Conservation (phyloP, 92 coral and sea anemone species). For the Virgularia gustaviana region DNA sequence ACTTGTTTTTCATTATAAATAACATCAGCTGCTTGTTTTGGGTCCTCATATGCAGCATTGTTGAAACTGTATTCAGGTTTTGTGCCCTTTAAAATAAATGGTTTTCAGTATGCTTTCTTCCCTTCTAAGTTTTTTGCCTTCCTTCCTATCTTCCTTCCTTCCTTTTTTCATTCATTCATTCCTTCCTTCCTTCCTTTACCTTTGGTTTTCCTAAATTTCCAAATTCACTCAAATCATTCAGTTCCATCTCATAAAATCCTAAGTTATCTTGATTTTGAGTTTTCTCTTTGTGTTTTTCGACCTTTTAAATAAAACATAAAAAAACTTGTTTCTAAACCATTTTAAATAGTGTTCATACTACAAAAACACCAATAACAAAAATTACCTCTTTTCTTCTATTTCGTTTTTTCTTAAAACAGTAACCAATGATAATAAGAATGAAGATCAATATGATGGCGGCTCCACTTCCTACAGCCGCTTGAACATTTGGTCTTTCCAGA, state of each 20-base stretch:
- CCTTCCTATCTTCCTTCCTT: background rate
- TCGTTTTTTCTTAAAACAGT: constrained; percentile 10
- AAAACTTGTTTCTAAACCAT: no score
- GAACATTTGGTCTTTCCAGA: background rate
- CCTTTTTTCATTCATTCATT: background rate
- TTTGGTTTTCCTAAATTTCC: background rate
- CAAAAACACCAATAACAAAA: background rate
- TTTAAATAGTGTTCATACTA: background rate
- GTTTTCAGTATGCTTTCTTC: background rate
- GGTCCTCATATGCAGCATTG: constrained; percentile 17
- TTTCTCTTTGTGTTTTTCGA: no score
- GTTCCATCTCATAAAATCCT: constrained; percentile 9
- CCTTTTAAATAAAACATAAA: no score
- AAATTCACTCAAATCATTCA: background rate
- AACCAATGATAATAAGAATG: background rate
- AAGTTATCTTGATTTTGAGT: no score
- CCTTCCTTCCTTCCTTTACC: background rate
- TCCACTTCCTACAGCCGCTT: constrained; percentile 19
- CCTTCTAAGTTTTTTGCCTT: background rate
- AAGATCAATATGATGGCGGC: constrained; percentile 9
- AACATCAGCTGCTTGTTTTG: background rate
- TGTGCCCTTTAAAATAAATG: background rate
- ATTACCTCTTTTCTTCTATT: constrained; percentile 6
- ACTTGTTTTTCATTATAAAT: background rate
- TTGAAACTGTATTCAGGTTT: background rate